Conservation (phyloP, 2,888 invertebrate species). For the Torymus aiolomorphi region DNA sequence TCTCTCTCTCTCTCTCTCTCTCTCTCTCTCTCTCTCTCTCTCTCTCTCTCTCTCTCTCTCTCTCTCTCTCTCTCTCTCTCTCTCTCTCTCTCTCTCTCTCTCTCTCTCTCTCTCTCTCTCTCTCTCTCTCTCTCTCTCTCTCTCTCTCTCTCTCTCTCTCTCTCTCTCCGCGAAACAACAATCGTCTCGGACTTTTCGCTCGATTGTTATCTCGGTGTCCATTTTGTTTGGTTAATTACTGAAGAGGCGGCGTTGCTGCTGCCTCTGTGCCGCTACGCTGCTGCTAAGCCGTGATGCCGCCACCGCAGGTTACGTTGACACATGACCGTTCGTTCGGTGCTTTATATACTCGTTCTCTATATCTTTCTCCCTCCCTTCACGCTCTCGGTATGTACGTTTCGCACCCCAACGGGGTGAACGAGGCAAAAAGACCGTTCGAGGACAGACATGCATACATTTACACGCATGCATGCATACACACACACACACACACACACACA, state of each 20-base stretch:
- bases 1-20: too few species aligned
- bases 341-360: neutral
- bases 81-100: too few species aligned
- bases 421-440: neutral
- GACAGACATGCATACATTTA: too few species aligned
- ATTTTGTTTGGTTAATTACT: constrained; percentile 76
- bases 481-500: too few species aligned
- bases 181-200: constrained; percentile 64
- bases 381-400: neutral
- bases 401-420: neutral
- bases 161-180: constrained; percentile 28
- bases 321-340: constrained; percentile 58
- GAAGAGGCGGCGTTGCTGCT: constrained; percentile 74
- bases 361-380: neutral
- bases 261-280: constrained; percentile 64
- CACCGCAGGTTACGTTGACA: constrained; percentile 68
- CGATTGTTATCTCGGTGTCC: constrained; percentile 76
- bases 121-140: too few species aligned
- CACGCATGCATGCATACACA: too few species aligned
- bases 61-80: too few species aligned
- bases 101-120: too few species aligned
- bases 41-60: too few species aligned
- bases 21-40: too few species aligned
- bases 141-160: too few species aligned
- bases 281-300: constrained; percentile 65